Percentiles rank a stretch among this genome's conserved stretches.
These are phyloP conservation scores for Cynaeus angustus DNA, from an alignment of 2,888 invertebrate species.

Conservation along the genomic window DNA sequence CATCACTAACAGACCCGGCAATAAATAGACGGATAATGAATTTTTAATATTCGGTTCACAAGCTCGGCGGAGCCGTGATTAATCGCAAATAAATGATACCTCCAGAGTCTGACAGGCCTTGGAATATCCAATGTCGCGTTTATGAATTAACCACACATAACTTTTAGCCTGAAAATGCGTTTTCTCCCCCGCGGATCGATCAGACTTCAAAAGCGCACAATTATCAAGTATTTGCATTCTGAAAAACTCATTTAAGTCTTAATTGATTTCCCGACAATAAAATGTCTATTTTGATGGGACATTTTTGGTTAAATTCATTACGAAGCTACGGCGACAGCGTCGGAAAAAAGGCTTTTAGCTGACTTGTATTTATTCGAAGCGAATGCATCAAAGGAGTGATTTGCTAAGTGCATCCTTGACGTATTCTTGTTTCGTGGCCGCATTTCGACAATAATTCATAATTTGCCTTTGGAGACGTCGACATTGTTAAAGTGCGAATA, in stretches of 20 bases:
- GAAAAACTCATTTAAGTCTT: constrained; percentile 9
- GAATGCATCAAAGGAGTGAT: constrained; percentile 41
- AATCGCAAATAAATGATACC: constrained; percentile 41
- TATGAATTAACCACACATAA: constrained; percentile 14
- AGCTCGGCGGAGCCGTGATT: constrained; percentile 26
- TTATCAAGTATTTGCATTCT: constrained; percentile 9
- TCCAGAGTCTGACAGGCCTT: constrained; percentile 21
- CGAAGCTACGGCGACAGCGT: constrained; percentile 1
- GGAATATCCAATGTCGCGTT: constrained; percentile 31
- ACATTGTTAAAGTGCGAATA: constrained; percentile 5
- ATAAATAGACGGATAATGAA: constrained; percentile 38
- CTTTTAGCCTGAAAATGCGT: not conserved
- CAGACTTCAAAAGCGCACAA: not conserved
- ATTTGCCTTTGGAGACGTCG: constrained; percentile 12
- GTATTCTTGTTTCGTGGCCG: constrained; percentile 35
- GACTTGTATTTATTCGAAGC: constrained; percentile 18
- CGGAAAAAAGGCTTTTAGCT: constrained; percentile 31
- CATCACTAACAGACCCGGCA: constrained; percentile 26
- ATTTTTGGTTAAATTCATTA: constrained; percentile 27
- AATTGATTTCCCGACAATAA: constrained; percentile 17
- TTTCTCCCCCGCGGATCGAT: constrained; percentile 5
- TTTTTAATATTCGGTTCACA: constrained; percentile 32
- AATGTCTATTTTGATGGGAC: not conserved
- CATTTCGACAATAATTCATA: constrained; percentile 28
- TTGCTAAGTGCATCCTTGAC: constrained; percentile 41